Evolutionary conservation across 2,888 invertebrate genomes (phyloP), one percentile per base, ranked within the genome.

Genomic region (Eupithecia subfuscata): DNA sequence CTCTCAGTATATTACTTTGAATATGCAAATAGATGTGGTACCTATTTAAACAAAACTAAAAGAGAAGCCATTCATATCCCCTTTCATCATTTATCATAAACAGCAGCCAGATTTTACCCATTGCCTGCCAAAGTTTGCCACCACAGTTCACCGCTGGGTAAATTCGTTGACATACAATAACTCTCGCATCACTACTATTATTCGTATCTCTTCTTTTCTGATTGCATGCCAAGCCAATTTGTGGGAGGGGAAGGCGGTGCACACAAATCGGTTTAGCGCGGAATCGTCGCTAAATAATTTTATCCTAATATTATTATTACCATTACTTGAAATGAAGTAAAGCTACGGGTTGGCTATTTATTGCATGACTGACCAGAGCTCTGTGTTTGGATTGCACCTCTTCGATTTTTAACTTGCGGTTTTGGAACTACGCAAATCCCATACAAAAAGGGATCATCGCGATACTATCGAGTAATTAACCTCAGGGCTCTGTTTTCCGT

Each of bases 401-500:
- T n/a, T 14, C 14, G 37, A 37, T 37, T 37, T 37, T 37, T 37
- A 5, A 37, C 37, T 7, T 60, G 60, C 25, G 60, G 12, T 25
- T 1, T 6, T 60, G 1, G 25, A 60, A 60, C 22, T 56, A 56
- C 6, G 60, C 60, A 25, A 25, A 25, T 25, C 0, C 22, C 0
- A 56, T 56, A 22, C 12, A 22, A 12, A 56, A 56, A 22, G 12
- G 2, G n/a, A 52, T 9, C n/a, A 9, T 9, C n/a, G n/a, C n/a
- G n/a, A 52, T 52, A 11, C 22, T n/a, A 22, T 11, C 30, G 30
- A 30, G 30, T 2, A 30, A 30, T 30, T 3, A n/a, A 30, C 30
- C 30, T 30, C 30, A 30, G 30, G 30, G 30, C 30, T 30, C 30
- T 70, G 69, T 72, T 71, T 74, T 70, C 73, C 70, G 70, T 70